Evolutionary conservation across 2,113 vertebrate species (phyloP).

Genomic region (Turnix velox): DNA sequence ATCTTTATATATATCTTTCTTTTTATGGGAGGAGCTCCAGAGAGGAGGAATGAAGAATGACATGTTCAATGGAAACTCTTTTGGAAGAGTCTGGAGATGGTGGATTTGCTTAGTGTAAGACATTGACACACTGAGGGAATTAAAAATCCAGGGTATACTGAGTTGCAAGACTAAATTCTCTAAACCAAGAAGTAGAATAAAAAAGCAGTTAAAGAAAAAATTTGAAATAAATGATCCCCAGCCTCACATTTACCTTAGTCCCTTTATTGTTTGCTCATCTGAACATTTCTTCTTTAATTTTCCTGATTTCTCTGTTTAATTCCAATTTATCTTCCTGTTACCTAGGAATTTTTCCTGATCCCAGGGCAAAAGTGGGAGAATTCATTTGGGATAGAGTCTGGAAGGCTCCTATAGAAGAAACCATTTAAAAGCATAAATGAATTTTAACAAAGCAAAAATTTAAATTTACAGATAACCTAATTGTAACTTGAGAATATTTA

Average conservation of each 20-base stretch:
- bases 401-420: neutral
- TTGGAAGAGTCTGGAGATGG: neutral
- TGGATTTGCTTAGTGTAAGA: neutral
- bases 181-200: neutral
- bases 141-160: neutral
- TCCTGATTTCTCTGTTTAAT: neutral
- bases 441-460: neutral
- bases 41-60: neutral
- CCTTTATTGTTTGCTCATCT: neutral
- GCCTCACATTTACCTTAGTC: neutral
- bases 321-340: neutral
- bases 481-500: neutral
- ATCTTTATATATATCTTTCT: neutral
- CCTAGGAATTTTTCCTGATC: neutral
- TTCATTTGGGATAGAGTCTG: neutral
- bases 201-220: neutral
- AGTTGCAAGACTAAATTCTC: neutral
- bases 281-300: neutral
- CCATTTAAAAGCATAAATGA: rapidly evolving
- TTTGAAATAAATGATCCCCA: neutral
- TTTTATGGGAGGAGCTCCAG: neutral
- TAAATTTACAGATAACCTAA: no score
- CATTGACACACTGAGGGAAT: neutral
- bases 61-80: neutral
- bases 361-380: neutral